Base-by-base conservation (phyloP, 2,797 vertebrate genomes). In the Melanotaenia boesemani region DNA sequence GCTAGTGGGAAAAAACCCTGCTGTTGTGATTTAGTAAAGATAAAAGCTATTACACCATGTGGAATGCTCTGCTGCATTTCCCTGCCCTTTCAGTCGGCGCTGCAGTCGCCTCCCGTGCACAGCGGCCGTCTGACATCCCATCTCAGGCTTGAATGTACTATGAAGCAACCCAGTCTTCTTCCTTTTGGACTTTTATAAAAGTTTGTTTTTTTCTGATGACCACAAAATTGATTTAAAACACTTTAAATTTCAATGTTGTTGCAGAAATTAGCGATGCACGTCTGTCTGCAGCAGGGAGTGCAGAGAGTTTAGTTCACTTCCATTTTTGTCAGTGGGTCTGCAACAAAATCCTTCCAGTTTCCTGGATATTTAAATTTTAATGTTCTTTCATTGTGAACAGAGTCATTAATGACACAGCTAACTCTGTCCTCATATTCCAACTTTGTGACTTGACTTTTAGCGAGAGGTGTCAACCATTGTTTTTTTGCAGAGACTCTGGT, bases 41-140 rank as follows among this genome's bases (percentile, higher is more conserved):
- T 87, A 89, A 90, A 91, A 88, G 76, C 70, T 67, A 67, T 86
- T 80, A 82, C 77, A 67, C 68, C 78, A 85, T 86, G 88, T 86
- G 71, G 82, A 87, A 78, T 39, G 67, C 82, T 85, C 58, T 28
- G 69, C 79, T 83, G 79, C 75, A 64, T 80, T 83, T 81, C 80
- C 75, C 64, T 82, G 84, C 76, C 79, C 81, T 89, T 82, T 83
- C 56, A 72, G 55, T 73, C 61, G 18, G 44, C 3, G 71, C 72
- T 73, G 57, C 56, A 74, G 70, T 71, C 16, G 2, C 66, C 18
- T 60, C 69, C 63, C 82, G 71, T 81, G 79, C 72, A 62, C 58
- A 55, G 65, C 18, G 2, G 28, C 15, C n/a, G 54, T 15, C 64
- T 26, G 7, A 44, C 72, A 55, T 57, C 65, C 54, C 60, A 36